A percentile compares a stretch with the other conserved stretches of the same genome.
Evolutionary conservation across 2,113 vertebrate species (phyloP).

Genomic region (Callithrix jacchus): DNA sequence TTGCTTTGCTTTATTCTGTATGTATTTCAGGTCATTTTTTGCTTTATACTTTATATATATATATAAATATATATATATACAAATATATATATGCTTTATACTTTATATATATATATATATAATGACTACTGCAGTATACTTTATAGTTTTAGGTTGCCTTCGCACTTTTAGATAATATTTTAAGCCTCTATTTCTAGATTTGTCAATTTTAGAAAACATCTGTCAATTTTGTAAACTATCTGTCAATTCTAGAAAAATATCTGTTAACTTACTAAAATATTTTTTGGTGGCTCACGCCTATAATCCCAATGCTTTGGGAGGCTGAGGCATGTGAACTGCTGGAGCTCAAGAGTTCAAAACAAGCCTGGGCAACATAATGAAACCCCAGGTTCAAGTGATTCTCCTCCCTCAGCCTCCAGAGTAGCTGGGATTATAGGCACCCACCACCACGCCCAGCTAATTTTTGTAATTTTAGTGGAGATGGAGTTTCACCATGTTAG

Average conservation of each 20-base stretch:
- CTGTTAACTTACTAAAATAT: neutral
- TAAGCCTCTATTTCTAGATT: neutral
- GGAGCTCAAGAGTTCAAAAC: too few relatives aligned
- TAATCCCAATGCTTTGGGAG: too few relatives aligned
- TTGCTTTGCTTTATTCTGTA: neutral
- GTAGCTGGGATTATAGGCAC: too few relatives aligned
- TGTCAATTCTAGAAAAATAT: neutral
- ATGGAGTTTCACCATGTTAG: too few relatives aligned
- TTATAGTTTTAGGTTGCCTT: neutral
- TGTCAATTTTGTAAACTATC: neutral
- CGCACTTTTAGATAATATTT: constrained; percentile 22
- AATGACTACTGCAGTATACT: neutral
- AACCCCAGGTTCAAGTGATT: too few relatives aligned
- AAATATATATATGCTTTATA: neutral
- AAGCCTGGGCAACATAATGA: too few relatives aligned
- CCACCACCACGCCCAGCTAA: too few relatives aligned
- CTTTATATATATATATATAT: neutral
- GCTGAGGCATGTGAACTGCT: too few relatives aligned
- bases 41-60: neutral
- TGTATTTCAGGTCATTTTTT: neutral
- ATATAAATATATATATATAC: neutral
- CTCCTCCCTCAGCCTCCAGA: too few relatives aligned
- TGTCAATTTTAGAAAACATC: neutral
- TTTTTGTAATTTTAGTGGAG: too few relatives aligned
- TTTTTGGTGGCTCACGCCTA: neutral